Evolutionary conservation across 2,113 vertebrate genomes (phyloP).

Genomic region (Oxyura jamaicensis): DNA sequence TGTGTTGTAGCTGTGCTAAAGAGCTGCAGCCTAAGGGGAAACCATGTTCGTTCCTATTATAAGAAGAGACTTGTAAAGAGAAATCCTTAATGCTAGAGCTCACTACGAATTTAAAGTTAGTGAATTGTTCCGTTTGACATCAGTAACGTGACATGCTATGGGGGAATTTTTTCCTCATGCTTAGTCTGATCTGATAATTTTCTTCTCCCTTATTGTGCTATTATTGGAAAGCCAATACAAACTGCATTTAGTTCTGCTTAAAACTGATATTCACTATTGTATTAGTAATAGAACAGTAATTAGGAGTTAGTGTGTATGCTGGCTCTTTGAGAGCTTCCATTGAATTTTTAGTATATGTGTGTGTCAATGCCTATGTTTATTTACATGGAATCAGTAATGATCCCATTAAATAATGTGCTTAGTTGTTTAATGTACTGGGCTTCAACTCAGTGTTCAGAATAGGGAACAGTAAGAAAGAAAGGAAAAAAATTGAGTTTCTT

Average conservation of each 20-base stretch:
- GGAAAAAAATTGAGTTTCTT: neutral
- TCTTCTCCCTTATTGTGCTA: neutral
- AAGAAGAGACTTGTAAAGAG: neutral
- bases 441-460: neutral
- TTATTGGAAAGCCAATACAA: neutral
- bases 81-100: neutral
- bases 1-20: neutral
- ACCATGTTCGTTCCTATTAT: neutral
- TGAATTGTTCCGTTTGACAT: neutral
- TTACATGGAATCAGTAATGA: neutral
- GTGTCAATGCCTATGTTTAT: neutral
- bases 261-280: neutral
- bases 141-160: neutral
- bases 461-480: neutral
- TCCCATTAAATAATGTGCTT: neutral
- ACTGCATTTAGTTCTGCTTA: neutral
- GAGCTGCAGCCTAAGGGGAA: neutral
- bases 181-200: neutral
- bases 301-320: neutral
- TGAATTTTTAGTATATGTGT: neutral
- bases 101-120: neutral
- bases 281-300: neutral
- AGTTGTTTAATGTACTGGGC: neutral
- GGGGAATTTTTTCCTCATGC: accelerated
- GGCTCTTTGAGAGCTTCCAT: neutral